phyloP scores from a whole-genome alignment of 2,113 vertebrate species.

The Phyllostomus discolor region DNA sequence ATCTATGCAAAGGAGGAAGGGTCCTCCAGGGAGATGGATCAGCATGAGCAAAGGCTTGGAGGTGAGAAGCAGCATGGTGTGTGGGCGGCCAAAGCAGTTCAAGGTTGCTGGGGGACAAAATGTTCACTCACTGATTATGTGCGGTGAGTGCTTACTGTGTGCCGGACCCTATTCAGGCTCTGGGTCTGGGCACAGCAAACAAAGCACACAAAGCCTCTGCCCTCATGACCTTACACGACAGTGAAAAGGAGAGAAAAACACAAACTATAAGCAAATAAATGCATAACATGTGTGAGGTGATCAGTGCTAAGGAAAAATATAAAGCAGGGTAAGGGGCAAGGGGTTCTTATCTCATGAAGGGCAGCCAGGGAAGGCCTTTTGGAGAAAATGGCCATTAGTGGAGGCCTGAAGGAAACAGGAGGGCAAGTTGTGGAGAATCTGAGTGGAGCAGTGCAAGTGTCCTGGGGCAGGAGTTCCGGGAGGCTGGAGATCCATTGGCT shows the following conservation, averaged over 20 bases:
- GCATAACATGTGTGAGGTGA: background rate
- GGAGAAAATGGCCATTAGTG: background rate
- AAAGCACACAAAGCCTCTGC: background rate
- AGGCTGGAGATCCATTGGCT: background rate
- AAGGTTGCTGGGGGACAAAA: background rate
- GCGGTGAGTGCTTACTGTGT: background rate
- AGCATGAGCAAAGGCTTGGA: background rate
- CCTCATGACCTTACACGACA: background rate
- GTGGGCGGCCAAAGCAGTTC: background rate
- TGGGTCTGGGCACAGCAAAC: background rate
- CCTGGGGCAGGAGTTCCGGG: background rate
- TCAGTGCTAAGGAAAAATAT: background rate
- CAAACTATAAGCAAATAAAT: background rate
- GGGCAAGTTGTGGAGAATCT: background rate
- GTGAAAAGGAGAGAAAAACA: background rate
- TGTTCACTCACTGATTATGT: background rate
- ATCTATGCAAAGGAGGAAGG: background rate
- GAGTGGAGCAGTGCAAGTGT: background rate
- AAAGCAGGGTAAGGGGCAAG: background rate
- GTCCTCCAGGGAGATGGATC: background rate
- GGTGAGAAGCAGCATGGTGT: background rate
- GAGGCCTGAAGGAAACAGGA: background rate
- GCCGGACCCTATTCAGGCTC: background rate
- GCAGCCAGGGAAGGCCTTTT: background rate
- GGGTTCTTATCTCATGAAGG: background rate